Base-by-base conservation (phyloP, 2,797 vertebrate genomes). In the Decapterus maruadsi region DNA sequence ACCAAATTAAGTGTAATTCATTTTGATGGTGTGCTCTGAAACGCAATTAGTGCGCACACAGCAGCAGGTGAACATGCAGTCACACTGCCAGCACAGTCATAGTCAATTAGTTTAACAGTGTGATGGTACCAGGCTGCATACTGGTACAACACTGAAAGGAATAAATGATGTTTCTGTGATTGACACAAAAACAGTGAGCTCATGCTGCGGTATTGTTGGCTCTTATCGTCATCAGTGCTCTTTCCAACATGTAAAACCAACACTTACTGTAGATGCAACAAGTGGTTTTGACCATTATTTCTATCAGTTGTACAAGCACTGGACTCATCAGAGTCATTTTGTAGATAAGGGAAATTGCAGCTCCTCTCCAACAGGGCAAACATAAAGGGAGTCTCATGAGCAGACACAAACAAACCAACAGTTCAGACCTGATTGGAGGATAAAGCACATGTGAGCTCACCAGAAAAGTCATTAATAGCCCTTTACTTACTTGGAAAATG, bases 61-160 rank as follows among this genome's bases (percentile, higher is more conserved):
- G 55, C 55, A 66, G 55, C 61, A 58, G 51, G 50, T 36, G 51
- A 46, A 63, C 45, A 53, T 1, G 10, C 40, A 8, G n/a, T 56
- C 51, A 29, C 43, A 40, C 38, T 48, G 8, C 8, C 45, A 34
- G 22, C 4, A 1, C 1, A 3, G 26, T 66, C 45, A 14, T 16
- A 53, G 45, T 26, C 4, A 20, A 64, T 73, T 40, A 65, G 43
- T 51, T 8, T 17, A 4, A 55, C 1, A 2, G 26, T 51, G 34
- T 1, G 16, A 5, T 54, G 16, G 26, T 14, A 29, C 51, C 12
- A 45, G 40, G 10, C 36, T 6, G 16, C 16, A 56, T 19, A 20
- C 31, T 31, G 58, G 16, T 38, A 14, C 19, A 10, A 14, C 26
- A 31, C 1, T 17, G 17, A 68, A 55, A 9, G 56, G 22, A 16